These are phyloP conservation scores for Drosophila yooni DNA, from an alignment of 2,888 invertebrate genomes.

Conservation along the genomic window DNA sequence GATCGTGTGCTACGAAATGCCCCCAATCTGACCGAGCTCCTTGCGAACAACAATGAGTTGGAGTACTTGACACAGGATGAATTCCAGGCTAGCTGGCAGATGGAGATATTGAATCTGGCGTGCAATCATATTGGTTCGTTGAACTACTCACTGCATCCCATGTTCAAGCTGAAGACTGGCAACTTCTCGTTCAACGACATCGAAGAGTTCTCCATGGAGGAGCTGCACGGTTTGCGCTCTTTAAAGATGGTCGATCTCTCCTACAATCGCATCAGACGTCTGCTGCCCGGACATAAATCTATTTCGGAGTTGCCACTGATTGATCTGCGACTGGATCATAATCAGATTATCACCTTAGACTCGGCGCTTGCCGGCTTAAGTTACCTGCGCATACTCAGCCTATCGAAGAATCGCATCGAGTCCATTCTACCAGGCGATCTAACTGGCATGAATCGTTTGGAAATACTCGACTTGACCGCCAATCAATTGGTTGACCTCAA, in stretches of 20 bases:
- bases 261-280: slow-evolving; percentile 89
- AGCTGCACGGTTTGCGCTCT: slow-evolving; percentile 90
- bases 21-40: slow-evolving; percentile 88
- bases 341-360: slow-evolving; percentile 89
- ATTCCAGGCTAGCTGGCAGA: slow-evolving; percentile 89
- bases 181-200: slow-evolving; percentile 92
- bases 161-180: slow-evolving; percentile 88
- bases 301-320: slow-evolving; percentile 90
- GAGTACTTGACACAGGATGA: slow-evolving; percentile 91
- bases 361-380: slow-evolving; percentile 91
- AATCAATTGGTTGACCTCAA: slow-evolving; percentile 91
- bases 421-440: slow-evolving; percentile 91
- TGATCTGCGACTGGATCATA: slow-evolving; percentile 91
- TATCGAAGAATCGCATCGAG: slow-evolving; percentile 91
- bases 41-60: slow-evolving; percentile 90
- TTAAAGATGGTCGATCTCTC: slow-evolving; percentile 91
- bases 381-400: slow-evolving; percentile 89
- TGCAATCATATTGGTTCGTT: slow-evolving; percentile 90
- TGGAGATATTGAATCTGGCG: slow-evolving; percentile 90
- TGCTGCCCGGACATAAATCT: slow-evolving; percentile 91
- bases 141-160: slow-evolving; percentile 90
- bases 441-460: slow-evolving; percentile 90
- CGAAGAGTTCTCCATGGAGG: slow-evolving; percentile 91
- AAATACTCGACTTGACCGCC: slow-evolving; percentile 91
- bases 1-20: slow-evolving; percentile 90